Evolutionary conservation across 2,797 vertebrate genomes (phyloP).

Genomic region (Xenops minutus): DNA sequence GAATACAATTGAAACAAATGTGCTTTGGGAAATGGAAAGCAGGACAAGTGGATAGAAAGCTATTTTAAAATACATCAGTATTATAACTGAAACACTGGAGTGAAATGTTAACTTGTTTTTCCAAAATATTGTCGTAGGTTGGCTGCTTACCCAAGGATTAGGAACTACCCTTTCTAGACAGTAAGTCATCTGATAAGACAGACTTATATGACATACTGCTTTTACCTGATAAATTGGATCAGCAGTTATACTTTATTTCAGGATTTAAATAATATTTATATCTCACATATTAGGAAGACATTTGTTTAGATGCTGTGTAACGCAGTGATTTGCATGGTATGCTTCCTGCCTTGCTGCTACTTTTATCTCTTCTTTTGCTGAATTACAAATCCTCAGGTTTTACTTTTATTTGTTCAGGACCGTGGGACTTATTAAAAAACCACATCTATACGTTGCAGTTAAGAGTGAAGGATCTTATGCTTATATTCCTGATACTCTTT

Average conservation of each 20-base stretch:
- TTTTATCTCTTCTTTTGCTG: background rate
- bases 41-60: background rate
- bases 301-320: background rate
- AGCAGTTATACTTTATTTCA: background rate
- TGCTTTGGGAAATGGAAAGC: background rate
- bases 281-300: background rate
- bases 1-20: background rate
- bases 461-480: background rate
- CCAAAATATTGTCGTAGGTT: background rate
- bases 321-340: background rate
- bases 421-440: background rate
- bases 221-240: background rate
- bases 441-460: background rate
- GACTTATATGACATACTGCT: background rate
- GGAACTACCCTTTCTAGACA: background rate
- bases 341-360: background rate
- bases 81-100: background rate
- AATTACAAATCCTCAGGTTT: background rate
- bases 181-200: background rate
- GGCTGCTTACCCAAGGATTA: background rate
- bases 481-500: background rate
- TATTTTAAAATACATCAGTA: background rate
- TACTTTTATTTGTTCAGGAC: background rate
- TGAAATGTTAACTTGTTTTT: background rate
- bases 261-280: background rate